Evolutionary conservation across 2,113 vertebrate species (phyloP).

Genomic region (Aspiorhynchus laticeps): DNA sequence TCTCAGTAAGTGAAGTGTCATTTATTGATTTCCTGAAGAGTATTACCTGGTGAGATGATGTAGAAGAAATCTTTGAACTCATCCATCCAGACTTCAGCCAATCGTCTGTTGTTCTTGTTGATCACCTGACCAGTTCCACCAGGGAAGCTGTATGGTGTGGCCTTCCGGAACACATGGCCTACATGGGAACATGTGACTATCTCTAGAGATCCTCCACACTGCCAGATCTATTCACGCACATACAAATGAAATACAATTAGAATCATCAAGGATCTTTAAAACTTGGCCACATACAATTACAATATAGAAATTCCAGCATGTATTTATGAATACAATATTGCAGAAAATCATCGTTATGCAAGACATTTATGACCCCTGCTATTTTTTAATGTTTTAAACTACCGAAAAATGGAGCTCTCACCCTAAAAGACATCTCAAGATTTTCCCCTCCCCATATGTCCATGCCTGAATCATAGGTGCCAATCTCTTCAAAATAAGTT

Average conservation of each 20-base stretch:
- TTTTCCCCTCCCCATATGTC: slow-evolving; percentile 99
- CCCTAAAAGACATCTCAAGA: slow-evolving; percentile 99
- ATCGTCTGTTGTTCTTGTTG: slow-evolving; percentile 96
- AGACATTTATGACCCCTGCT: not conserved
- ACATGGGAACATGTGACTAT: slow-evolving; percentile 97
- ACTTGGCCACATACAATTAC: not conserved
- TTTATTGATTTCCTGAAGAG: not conserved
- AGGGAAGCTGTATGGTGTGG: slow-evolving; percentile 96
- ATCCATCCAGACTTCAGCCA: slow-evolving; percentile 99
- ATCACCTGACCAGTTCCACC: slow-evolving; percentile 98
- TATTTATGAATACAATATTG: not conserved
- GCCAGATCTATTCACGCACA: slow-evolving; percentile 87
- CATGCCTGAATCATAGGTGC: slow-evolving; percentile 98
- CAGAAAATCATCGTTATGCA: not conserved
- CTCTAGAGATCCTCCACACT: slow-evolving; percentile 94
- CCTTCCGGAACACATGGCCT: slow-evolving; percentile 96
- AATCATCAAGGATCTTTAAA: not conserved
- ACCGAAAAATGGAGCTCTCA: slow-evolving; percentile 70
- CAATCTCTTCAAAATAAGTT: slow-evolving; percentile 98
- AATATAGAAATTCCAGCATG: not conserved
- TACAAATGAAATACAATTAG: not conserved
- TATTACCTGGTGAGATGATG: slow-evolving; percentile 94
- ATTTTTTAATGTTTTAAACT: not conserved
- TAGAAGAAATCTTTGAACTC: slow-evolving; percentile 99
- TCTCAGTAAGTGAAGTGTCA: not conserved